phyloP scores from a whole-genome alignment of 2,113 vertebrate genomes.

The Periophthalmodon schlosseri region DNA sequence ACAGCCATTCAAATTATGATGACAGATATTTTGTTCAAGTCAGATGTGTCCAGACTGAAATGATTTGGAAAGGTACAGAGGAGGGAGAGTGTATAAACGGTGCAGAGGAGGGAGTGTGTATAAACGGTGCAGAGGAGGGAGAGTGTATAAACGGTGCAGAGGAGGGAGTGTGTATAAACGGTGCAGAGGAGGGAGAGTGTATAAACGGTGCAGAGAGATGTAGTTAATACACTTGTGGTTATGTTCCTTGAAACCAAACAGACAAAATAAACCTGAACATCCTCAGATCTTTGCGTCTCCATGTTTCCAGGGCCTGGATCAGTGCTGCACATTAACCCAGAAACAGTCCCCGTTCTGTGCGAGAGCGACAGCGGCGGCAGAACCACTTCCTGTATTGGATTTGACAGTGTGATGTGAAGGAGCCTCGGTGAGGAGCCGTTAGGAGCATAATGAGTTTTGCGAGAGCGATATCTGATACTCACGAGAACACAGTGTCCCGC shows the following conservation, averaged over 20 bases:
- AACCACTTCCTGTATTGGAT: constrained; percentile 4
- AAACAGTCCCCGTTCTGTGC: neutral
- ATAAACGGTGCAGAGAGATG: too few relatives aligned
- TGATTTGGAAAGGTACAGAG: too few relatives aligned
- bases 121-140: too few relatives aligned
- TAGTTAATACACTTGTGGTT: too few relatives aligned
- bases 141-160: too few relatives aligned
- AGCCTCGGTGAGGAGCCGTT: constrained; percentile 1
- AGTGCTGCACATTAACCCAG: neutral
- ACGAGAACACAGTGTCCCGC: neutral
- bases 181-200: too few relatives aligned
- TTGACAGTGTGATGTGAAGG: constrained; percentile 7
- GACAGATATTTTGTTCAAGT: too few relatives aligned
- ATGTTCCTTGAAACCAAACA: neutral
- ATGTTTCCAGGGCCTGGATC: neutral
- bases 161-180: too few relatives aligned
- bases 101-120: too few relatives aligned
- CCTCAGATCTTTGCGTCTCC: neutral
- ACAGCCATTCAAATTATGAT: too few relatives aligned
- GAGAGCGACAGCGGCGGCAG: neutral
- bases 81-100: too few relatives aligned
- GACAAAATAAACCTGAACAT: neutral
- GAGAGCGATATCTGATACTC: constrained; percentile 1
- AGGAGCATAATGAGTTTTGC: constrained; percentile 2
- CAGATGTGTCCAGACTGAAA: too few relatives aligned